Evolutionary conservation across 2,888 invertebrate species (phyloP).

Genomic region (Cephus spinipes): DNA sequence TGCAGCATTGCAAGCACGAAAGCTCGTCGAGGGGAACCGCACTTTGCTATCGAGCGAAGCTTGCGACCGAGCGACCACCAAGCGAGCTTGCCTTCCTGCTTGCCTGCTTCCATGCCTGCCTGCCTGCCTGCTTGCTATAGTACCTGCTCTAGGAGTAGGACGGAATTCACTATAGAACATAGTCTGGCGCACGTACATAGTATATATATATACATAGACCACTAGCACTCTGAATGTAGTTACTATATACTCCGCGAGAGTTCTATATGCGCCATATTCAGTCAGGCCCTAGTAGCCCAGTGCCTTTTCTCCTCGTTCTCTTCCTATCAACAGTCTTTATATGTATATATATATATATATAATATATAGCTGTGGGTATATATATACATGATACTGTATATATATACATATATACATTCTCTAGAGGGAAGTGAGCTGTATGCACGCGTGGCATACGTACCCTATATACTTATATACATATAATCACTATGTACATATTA

Average conservation of each 20-base stretch:
- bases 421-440: neutral
- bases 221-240: conserved; percentile 8
- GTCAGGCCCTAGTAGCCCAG: conserved; percentile 58
- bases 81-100: conserved; percentile 41
- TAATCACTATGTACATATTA: neutral
- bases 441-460: neutral
- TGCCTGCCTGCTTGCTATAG: conserved; percentile 11
- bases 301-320: conserved; percentile 41
- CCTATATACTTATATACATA: neutral
- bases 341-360: neutral
- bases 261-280: conserved; percentile 49
- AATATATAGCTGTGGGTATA: no score
- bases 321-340: conserved; percentile 15
- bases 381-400: neutral
- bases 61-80: conserved; percentile 49
- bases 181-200: neutral
- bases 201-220: conserved; percentile 13
- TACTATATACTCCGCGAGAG: conserved; percentile 11
- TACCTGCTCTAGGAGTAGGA: conserved; percentile 35
- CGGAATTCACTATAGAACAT: conserved; percentile 39
- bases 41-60: conserved; percentile 62
- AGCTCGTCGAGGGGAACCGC: conserved; percentile 61
- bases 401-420: neutral
- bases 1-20: conserved; percentile 59
- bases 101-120: conserved; percentile 2